A percentile compares a stretch with the other conserved stretches of the same genome.
Evolutionary conservation across 2,888 invertebrate genomes (phyloP).

Genomic region (Frankliniella fusca): DNA sequence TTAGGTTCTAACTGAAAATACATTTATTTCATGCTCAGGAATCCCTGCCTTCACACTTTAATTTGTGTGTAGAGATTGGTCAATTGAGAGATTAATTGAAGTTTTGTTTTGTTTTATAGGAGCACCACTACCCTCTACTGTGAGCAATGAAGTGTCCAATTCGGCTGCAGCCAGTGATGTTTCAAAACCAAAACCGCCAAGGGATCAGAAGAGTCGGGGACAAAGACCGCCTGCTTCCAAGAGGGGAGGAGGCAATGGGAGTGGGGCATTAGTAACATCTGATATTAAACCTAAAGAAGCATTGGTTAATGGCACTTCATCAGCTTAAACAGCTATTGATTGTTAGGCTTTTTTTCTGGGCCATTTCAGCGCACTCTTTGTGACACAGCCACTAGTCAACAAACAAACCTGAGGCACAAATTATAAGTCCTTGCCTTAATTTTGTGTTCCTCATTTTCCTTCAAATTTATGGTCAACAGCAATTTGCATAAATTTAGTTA

Average conservation of each 20-base stretch:
- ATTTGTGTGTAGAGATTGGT: too few species aligned
- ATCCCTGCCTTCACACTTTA: too few species aligned
- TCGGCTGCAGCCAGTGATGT: not conserved
- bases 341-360: not conserved
- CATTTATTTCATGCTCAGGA: too few species aligned
- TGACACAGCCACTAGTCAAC: slow-evolving; percentile 26
- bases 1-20: too few species aligned
- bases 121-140: not conserved
- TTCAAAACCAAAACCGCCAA: not conserved
- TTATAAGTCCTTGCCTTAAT: not conserved
- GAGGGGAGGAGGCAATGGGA: not conserved
- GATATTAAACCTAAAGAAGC: not conserved
- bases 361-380: slow-evolving; percentile 19
- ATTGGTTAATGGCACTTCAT: not conserved
- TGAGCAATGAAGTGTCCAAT: not conserved
- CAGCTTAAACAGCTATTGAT: not conserved
- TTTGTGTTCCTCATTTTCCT: not conserved
- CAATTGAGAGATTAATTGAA: too few species aligned
- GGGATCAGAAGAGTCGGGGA: not conserved
- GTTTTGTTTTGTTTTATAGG: not conserved
- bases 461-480: not conserved
- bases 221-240: not conserved
- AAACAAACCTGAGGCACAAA: not conserved
- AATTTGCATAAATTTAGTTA: not conserved
- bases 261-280: not conserved